phyloP scores from a whole-genome alignment of 2,888 invertebrate genomes.

The Drosophila nigritarsus region DNA sequence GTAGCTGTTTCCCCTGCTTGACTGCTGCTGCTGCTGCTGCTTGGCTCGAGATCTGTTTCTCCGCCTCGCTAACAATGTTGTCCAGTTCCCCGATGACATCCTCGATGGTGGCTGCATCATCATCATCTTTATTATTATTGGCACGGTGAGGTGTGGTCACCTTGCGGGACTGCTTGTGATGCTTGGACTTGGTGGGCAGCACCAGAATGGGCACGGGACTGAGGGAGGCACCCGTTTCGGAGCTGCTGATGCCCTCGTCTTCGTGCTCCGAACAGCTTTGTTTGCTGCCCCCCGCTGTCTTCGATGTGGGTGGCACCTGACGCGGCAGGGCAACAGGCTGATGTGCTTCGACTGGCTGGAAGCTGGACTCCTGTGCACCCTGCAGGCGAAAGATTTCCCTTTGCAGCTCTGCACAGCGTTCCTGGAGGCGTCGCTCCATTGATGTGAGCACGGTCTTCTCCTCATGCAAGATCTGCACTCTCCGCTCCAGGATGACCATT shows the following conservation, averaged over 20 bases:
- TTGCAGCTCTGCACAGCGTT: conserved; percentile 91
- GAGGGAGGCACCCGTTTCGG: conserved; percentile 89
- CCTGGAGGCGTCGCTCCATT: conserved; percentile 90
- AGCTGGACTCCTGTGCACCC: conserved; percentile 84
- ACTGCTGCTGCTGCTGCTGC: conserved; percentile 8
- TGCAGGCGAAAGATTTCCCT: conserved; percentile 88
- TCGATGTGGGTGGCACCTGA: conserved; percentile 78
- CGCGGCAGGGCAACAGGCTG: conserved; percentile 83
- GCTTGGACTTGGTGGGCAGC: conserved; percentile 74
- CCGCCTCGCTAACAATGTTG: conserved; percentile 94
- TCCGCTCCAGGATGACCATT: conserved; percentile 89
- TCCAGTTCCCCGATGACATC: conserved; percentile 94
- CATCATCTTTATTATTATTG: conserved; percentile 55
- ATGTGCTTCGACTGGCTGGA: conserved; percentile 83
- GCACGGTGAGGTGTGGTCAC: conserved; percentile 1
- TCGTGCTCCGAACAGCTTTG: conserved; percentile 91
- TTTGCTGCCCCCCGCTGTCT: conserved; percentile 68
- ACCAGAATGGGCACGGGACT: conserved; percentile 88
- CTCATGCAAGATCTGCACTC: conserved; percentile 91
- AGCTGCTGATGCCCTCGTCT: conserved; percentile 95
- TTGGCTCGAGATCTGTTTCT: conserved; percentile 87
- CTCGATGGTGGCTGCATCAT: conserved; percentile 92
- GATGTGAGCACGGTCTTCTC: conserved; percentile 91
- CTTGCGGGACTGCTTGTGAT: conserved; percentile 72
- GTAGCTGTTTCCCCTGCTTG: conserved; percentile 69